phyloP scores from a whole-genome alignment of 2,113 vertebrate species.

The Athene cunicularia region DNA sequence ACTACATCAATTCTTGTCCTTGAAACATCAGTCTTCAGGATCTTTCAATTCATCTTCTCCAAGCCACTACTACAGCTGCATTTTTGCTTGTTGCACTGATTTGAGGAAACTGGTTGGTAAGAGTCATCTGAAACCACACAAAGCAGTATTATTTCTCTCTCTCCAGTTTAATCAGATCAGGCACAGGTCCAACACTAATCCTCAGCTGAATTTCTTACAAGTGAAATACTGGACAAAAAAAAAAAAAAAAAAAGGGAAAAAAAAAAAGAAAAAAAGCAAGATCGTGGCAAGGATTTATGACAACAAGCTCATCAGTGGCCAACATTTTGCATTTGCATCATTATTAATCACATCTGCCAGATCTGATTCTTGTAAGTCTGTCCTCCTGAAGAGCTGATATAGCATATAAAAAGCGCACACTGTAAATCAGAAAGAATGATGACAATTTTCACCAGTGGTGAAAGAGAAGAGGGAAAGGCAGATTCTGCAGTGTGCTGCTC shows the following conservation, averaged over 20 bases:
- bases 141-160: constrained; percentile 8
- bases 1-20: background rate
- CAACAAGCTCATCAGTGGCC: constrained; percentile 52
- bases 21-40: background rate
- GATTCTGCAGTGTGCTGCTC: background rate
- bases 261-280: background rate
- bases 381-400: constrained; percentile 43
- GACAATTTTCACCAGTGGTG: constrained; percentile 22
- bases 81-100: background rate
- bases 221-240: background rate
- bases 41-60: constrained; percentile 34
- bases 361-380: constrained; percentile 34
- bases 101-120: background rate
- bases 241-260: background rate
- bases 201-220: constrained; percentile 16
- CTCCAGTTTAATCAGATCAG: constrained; percentile 40
- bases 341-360: constrained; percentile 68
- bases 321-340: constrained; percentile 42
- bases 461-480: constrained; percentile 25
- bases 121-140: background rate
- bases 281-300: constrained; percentile 49
- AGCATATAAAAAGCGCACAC: constrained; percentile 26
- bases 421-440: constrained; percentile 59
- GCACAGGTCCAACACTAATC: constrained; percentile 30
- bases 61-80: background rate